Base-by-base conservation (phyloP, 2,797 vertebrate species). In the Dendrocincla fuliginosa region DNA sequence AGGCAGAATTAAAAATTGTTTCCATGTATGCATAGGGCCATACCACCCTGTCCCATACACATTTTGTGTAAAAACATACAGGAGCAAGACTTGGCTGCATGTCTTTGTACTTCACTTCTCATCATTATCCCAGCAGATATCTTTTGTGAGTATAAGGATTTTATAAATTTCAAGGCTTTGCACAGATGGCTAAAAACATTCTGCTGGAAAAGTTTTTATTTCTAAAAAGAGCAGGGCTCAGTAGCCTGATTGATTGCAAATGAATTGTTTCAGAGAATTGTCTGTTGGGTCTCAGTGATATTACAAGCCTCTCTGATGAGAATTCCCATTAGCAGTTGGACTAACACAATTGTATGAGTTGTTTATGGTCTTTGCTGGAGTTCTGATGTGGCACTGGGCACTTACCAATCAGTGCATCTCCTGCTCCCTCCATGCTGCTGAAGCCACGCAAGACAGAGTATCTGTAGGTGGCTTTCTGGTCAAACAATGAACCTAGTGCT, bases 281-380 rank as follows among this genome's bases (percentile, higher is more conserved):
- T 47, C 47, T 52, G 3, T 11, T 85, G 52, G 3, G 6, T 80
- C 44, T 76, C 16, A 8, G n/a, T 12, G 20, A 27, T 46, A 4
- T 2, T 35, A 27, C 4, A 28, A 28, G 8, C 32, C 10, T 71
- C 33, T 75, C 37, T 78, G 20, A 18, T 37, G 55, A 32, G 37
- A 87, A 44, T 70, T 70, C 46, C 49, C 35, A 8, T 44, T 15
- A 70, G 32, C 50, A 63, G n/a, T 28, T 30, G 46, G 35, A 46
- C n/a, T 39, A 4, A 60, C 0, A 3, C 0, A 2, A 5, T 23
- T 50, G 5, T 11, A 1, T 8, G 16, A 27, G 30, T 23, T 64
- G 9, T 71, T 82, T 20, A 8, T 33, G 67, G 16, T 44, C 28
- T 10, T 16, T 52, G 28, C 13, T 13, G 5, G 28, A 19, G 55